Percentiles rank a stretch among this genome's conserved stretches.
Conservation (phyloP, 2,888 invertebrate species). For the Odontomyia ornata region DNA sequence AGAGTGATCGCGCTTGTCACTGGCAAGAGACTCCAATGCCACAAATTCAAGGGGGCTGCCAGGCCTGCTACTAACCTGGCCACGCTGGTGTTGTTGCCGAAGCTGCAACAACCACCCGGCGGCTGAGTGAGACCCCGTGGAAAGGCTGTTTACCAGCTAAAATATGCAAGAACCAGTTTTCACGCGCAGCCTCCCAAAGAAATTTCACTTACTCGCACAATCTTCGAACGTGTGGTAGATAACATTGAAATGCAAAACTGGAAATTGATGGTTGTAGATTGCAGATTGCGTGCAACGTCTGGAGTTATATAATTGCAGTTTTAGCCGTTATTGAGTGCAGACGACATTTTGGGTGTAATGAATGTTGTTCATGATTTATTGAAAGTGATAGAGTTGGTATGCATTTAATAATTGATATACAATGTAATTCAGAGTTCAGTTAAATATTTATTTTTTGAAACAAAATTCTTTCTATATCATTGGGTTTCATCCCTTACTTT, state of each 20-base stretch:
- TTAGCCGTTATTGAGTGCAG: neutral
- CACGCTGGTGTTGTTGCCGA: neutral
- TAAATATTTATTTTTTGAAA: neutral
- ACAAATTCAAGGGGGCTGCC: neutral
- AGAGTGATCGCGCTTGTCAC: constrained; percentile 15
- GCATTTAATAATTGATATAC: neutral
- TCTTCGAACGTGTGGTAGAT: constrained; percentile 8
- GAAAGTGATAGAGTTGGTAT: neutral
- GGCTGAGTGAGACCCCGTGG: neutral
- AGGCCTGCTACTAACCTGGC: neutral
- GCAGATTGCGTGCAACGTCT: neutral
- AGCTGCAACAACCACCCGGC: neutral
- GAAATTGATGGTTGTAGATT: constrained; percentile 13
- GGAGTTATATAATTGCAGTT: constrained; percentile 15
- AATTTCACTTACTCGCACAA: constrained; percentile 36
- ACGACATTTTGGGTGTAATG: neutral
- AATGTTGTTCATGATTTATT: neutral
- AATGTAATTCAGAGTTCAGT: too few species aligned
- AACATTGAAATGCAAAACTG: constrained; percentile 41
- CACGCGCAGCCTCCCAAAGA: constrained; percentile 12
- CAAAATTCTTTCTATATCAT: neutral
- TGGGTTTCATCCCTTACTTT: too few species aligned
- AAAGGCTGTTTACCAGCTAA: constrained; percentile 26
- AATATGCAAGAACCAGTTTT: constrained; percentile 27
- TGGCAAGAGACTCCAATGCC: neutral